Evolutionary conservation across 2,113 vertebrate species (phyloP), one percentile per base, ranked within the genome.

Genomic region (Pycnonotus jocosus): DNA sequence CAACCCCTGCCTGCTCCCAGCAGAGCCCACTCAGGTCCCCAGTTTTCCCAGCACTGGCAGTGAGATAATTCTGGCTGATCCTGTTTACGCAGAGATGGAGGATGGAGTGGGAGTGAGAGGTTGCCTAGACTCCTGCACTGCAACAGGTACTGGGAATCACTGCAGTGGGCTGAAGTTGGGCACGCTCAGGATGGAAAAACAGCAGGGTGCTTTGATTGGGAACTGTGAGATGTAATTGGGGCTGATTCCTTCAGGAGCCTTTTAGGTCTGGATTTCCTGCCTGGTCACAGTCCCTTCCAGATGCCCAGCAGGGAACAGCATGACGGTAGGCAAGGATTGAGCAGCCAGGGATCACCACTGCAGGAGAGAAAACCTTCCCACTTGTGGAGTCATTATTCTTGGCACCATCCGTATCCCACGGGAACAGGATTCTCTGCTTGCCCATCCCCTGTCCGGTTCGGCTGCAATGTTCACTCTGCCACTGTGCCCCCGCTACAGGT

Each of bases 371-470:
- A 76, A 72, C 25, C 12, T 72, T 54, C 53, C 20, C 0, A 0
- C 15, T 37, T 22, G 2, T 20, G 44, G n/a, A 40, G 16, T 40
- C 27, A 16, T 28, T 47, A 9, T 47, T 66, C 23, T 14, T 58
- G 38, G 10, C 38, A 12, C 31, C 17, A 45, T 10, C 7, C 0
- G 0, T 57, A 71, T 28, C 7, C 35, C 9, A 2, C 0, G 0
- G 44, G 47, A 16, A 51, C 1, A 3, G 10, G 8, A 31, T 50
- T 23, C 17, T 7, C 35, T 25, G 7, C 23, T 53, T 33, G 23
- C 60, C 37, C 0, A 0, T 27, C 22, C 16, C n/a, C 48, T 64
- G 48, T 38, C 44, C 0, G 3, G 28, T 85, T n/a, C 1, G 2
- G 65, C 38, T 35, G 22, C 31, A 10, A 33, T 3, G 40, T 60